Evolutionary conservation across 2,888 invertebrate genomes (phyloP).

Genomic region (Zootermopsis nevadensis): DNA sequence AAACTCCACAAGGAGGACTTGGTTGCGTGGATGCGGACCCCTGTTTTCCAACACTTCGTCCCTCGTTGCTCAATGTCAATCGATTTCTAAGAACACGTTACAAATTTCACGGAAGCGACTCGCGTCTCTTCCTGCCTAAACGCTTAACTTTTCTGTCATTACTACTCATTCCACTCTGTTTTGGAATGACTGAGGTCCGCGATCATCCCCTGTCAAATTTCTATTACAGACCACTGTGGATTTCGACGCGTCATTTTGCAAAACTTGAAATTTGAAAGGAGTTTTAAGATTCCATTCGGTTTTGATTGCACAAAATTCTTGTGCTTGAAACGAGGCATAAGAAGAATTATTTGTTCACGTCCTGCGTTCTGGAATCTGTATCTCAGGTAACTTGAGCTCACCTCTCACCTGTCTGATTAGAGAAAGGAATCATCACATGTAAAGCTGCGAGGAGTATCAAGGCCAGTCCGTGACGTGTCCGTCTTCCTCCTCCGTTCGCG

Average conservation of each 20-base stretch:
- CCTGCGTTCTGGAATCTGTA: background rate
- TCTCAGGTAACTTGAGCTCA: background rate
- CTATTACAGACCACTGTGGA: background rate
- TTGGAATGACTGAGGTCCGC: background rate
- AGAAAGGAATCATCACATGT: background rate
- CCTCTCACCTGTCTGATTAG: background rate
- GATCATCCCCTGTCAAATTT: background rate
- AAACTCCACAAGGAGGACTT: no score
- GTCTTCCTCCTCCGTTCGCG: background rate
- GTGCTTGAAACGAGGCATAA: no score
- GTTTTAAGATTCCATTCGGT: no score
- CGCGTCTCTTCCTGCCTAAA: no score
- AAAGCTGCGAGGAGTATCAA: background rate
- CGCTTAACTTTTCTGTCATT: no score
- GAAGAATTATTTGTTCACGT: background rate
- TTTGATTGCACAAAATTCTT: no score
- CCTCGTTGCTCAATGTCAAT: no score
- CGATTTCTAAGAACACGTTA: background rate
- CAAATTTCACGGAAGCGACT: background rate
- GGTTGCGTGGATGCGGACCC: no score
- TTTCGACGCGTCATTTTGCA: background rate
- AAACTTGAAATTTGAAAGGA: no score
- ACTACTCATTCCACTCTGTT: background rate
- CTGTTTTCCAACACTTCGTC: background rate
- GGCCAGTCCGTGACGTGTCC: background rate